Conservation (phyloP, 2,888 invertebrate species). For the Eilema sororculum region DNA sequence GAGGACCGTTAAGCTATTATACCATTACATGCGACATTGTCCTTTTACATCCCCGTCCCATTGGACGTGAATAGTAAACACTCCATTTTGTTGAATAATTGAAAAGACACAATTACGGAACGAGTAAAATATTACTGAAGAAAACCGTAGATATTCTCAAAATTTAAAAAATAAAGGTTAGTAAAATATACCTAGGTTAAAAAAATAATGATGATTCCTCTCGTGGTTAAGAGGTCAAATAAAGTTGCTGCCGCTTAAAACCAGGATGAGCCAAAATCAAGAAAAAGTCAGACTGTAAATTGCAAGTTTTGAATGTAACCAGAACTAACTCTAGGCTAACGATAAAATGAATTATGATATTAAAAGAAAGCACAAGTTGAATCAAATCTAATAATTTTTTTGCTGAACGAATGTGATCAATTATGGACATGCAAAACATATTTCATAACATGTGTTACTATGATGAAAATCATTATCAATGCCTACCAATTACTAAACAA, state of each 20-base stretch:
- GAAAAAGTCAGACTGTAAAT: too few relatives aligned
- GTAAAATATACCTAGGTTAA: too few relatives aligned
- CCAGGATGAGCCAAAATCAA: too few relatives aligned
- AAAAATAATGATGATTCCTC: too few relatives aligned
- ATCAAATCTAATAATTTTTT: not conserved
- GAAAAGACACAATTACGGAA: not conserved
- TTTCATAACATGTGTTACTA: not conserved
- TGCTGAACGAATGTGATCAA: not conserved
- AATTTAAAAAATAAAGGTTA: not conserved
- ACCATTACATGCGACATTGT: conserved; percentile 1
- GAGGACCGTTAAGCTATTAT: not conserved
- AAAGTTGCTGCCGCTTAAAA: too few relatives aligned
- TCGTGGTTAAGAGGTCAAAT: too few relatives aligned
- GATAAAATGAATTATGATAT: too few relatives aligned
- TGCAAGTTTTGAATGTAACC: too few relatives aligned
- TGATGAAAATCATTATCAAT: not conserved
- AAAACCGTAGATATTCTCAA: not conserved
- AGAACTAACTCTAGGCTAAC: too few relatives aligned
- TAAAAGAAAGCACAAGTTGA: not conserved
- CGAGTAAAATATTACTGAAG: not conserved
- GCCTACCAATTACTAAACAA: not conserved
- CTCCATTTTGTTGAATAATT: not conserved
- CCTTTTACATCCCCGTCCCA: not conserved
- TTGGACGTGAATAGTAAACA: not conserved
- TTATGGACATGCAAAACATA: not conserved